Conservation (phyloP, 2,113 vertebrate species). For the Oenanthe oenanthe region DNA sequence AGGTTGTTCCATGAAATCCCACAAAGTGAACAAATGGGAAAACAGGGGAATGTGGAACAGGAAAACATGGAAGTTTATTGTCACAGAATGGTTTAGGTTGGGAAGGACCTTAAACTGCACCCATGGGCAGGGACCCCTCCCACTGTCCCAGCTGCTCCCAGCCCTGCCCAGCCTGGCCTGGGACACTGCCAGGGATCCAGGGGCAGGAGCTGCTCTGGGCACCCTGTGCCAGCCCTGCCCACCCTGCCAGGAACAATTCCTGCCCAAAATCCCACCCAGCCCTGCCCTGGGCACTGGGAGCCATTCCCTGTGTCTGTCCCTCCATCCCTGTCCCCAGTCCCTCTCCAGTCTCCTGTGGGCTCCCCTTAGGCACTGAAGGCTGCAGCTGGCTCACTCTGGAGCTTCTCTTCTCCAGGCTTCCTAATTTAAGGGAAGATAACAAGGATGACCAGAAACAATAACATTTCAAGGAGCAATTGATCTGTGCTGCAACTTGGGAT, state of each 20-base stretch:
- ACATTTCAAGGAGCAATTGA: not conserved
- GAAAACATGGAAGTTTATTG: not conserved
- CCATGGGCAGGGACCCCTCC: not conserved
- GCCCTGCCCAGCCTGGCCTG: not conserved
- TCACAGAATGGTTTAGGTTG: not conserved
- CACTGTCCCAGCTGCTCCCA: not conserved
- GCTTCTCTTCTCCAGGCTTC: not conserved
- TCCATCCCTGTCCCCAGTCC: no score
- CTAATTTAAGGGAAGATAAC: not conserved
- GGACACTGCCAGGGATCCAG: not conserved
- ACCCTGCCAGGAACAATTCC: no score
- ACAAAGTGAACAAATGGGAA: not conserved
- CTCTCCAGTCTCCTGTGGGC: not conserved
- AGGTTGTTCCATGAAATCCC: not conserved
- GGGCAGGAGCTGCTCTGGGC: not conserved
- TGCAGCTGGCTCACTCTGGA: not conserved
- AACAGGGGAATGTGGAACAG: not conserved
- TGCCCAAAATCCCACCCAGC: no score
- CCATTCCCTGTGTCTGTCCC: no score
- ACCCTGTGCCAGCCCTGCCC: not conserved
- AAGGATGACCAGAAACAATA: not conserved
- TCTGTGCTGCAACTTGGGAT: not conserved
- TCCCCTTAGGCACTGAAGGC: not conserved
- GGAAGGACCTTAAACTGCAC: fast-evolving
- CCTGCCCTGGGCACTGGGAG: no score